Evolutionary conservation across 2,113 vertebrate species (phyloP).

Genomic region (Petaurus breviceps): DNA sequence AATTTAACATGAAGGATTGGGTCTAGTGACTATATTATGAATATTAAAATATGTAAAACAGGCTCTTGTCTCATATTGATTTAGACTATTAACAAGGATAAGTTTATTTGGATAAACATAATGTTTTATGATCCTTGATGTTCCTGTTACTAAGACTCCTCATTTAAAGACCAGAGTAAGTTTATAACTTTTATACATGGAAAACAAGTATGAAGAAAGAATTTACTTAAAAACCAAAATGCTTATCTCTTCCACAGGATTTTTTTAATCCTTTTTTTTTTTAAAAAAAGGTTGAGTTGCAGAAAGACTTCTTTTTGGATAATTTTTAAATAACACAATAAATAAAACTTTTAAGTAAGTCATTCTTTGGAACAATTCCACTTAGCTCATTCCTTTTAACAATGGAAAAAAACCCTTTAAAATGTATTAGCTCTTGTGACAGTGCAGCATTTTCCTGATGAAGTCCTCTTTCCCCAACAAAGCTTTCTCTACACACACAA

Average conservation of each 20-base stretch:
- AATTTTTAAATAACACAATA: constrained; percentile 1
- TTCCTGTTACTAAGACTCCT: neutral
- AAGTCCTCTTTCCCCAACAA: neutral
- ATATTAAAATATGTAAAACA: neutral
- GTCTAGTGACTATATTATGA: neutral
- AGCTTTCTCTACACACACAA: neutral
- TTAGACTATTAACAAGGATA: neutral
- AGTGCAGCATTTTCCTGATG: neutral
- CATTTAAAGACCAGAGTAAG: neutral
- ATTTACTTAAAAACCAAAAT: neutral
- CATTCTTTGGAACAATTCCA: constrained; percentile 25
- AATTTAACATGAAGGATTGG: neutral
- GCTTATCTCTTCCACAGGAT: neutral
- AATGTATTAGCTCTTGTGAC: neutral
- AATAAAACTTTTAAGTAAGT: neutral
- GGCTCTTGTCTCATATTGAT: neutral
- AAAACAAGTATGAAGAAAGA: neutral
- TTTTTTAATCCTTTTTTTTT: constrained; percentile 43
- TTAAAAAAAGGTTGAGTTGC: neutral
- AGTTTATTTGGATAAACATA: neutral
- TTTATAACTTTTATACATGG: neutral
- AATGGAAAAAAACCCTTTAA: neutral
- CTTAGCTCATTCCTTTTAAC: neutral
- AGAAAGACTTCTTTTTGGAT: neutral
- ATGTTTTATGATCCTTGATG: neutral